Percentiles rank a stretch among this genome's conserved stretches.
phyloP scores from a whole-genome alignment of 2,113 vertebrate species.

The Accipiter virgatus region DNA sequence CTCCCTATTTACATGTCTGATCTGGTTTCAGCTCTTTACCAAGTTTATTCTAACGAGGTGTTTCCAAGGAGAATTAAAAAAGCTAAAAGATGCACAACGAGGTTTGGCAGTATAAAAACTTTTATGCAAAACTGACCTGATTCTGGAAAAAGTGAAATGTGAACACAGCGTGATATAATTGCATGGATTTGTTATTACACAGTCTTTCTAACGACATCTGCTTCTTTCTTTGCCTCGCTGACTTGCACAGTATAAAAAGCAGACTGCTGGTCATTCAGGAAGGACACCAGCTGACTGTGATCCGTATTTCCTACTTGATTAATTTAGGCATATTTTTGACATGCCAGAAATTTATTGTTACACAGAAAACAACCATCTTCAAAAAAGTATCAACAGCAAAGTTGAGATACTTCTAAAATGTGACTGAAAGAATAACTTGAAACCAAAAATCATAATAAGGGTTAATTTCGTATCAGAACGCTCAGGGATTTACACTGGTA shows the following conservation, averaged over 20 bases:
- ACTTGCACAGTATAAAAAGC: not conserved
- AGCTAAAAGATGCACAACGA: not conserved
- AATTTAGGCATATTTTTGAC: not conserved
- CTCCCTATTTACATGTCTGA: not conserved
- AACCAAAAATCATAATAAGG: not conserved
- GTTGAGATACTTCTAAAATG: not conserved
- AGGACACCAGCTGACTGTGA: not conserved
- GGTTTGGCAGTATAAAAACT: not conserved
- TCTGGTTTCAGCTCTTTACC: not conserved
- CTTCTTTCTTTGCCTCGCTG: conserved; percentile 19
- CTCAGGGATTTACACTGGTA: not conserved
- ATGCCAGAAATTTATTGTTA: not conserved
- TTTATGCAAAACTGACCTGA: not conserved
- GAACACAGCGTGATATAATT: conserved; percentile 36
- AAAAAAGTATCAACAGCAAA: not conserved
- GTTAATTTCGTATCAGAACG: not conserved
- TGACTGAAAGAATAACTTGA: not conserved
- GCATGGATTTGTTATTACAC: not conserved
- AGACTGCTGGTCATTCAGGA: not conserved
- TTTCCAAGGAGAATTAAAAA: not conserved
- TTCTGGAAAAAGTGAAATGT: conserved; percentile 1
- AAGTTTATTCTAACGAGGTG: not conserved
- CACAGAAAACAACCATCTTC: not conserved
- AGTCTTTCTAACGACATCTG: not conserved
- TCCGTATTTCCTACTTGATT: not conserved